Percentiles rank a stretch among this genome's conserved stretches.
Conservation (phyloP, 1,140 invertebrate species). For the Drosophila paulistorum region DNA sequence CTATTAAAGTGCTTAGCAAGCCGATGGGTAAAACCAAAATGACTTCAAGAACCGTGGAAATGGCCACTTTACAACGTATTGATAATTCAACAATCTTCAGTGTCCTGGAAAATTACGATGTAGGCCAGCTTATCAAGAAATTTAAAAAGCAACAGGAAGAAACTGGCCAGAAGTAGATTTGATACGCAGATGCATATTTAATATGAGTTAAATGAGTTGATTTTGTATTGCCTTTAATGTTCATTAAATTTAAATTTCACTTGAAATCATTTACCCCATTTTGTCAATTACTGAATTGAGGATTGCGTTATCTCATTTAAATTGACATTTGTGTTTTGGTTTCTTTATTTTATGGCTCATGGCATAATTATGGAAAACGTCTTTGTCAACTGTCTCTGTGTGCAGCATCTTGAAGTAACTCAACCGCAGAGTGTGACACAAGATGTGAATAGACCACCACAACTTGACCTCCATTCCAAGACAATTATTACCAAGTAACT, state of each 20-base stretch:
- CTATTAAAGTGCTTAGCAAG: conserved; percentile 98
- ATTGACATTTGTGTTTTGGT: conserved; percentile 38
- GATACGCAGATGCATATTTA: conserved; percentile 87
- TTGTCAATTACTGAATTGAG: conserved; percentile 10
- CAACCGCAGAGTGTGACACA: conserved; percentile 50
- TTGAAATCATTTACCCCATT: neutral
- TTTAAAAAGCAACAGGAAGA: conserved; percentile 94
- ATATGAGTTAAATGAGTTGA: too few relatives aligned
- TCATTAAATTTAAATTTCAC: neutral
- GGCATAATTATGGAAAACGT: conserved; percentile 43
- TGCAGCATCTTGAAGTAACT: conserved; percentile 26
- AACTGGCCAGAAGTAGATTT: conserved; percentile 85
- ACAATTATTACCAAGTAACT: conserved; percentile 61
- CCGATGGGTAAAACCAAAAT: conserved; percentile 98
- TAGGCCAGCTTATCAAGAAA: conserved; percentile 92
- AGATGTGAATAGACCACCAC: conserved; percentile 62
- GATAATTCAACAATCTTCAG: conserved; percentile 93
- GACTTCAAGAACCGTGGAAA: conserved; percentile 97
- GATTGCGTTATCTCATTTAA: neutral
- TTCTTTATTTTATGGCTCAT: conserved; percentile 23
- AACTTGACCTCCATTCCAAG: conserved; percentile 72
- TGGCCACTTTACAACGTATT: conserved; percentile 93
- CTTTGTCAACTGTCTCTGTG: conserved; percentile 37
- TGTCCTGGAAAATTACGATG: conserved; percentile 91
- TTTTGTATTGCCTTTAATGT: too few relatives aligned